phyloP scores from a whole-genome alignment of 1,140 invertebrate species.

The Orussus abietinus region DNA sequence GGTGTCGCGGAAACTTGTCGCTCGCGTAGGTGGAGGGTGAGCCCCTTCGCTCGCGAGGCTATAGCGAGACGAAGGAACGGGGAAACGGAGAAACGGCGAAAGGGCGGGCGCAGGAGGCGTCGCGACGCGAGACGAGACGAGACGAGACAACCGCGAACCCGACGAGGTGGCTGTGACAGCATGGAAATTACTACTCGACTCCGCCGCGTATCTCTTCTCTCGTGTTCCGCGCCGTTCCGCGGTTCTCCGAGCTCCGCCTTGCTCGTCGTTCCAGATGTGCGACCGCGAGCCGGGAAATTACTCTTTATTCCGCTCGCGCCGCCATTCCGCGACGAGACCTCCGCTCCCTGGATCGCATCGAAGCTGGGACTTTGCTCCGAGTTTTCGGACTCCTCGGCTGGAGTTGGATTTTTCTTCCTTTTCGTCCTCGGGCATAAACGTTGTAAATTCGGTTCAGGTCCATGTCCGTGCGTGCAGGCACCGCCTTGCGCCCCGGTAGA shows the following conservation, averaged over 20 bases:
- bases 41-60: no score
- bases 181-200: conserved; percentile 39
- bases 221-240: conserved; percentile 10
- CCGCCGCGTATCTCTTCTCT: conserved; percentile 11
- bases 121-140: conserved; percentile 16
- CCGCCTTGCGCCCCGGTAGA: conserved; percentile 37
- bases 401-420: no score
- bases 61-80: no score
- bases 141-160: background rate
- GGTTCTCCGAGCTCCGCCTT: conserved; percentile 13
- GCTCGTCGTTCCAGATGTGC: background rate
- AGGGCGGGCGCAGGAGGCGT: conserved; percentile 5
- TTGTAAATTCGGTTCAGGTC: no score
- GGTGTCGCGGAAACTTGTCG: background rate
- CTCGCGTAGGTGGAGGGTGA: conserved; percentile 3
- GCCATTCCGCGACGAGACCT: conserved; percentile 1
- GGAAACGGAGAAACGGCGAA: conserved; percentile 6
- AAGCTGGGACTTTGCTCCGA: conserved; percentile 16
- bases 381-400: conserved; percentile 14
- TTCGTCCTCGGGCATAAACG: no score
- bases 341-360: conserved; percentile 24
- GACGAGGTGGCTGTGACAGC: conserved; percentile 36
- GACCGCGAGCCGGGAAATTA: conserved; percentile 23
- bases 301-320: conserved; percentile 21
- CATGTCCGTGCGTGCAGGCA: background rate